A percentile compares a stretch with the other conserved stretches of the same genome.
phyloP scores from a whole-genome alignment of 2,888 invertebrate species.

The Acrocyrtus sp. region DNA sequence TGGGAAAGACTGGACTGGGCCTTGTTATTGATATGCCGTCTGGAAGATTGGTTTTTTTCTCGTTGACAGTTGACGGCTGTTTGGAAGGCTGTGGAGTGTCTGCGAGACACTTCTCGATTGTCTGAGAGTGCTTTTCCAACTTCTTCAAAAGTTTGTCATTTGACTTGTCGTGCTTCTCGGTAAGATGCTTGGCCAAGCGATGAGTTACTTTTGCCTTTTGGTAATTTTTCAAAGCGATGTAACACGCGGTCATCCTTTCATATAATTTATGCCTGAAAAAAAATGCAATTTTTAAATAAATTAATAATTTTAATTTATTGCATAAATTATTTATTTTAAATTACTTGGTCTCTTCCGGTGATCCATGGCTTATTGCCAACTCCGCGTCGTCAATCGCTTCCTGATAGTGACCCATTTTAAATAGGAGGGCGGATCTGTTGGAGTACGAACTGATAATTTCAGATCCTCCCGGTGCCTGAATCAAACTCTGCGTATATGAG shows the following conservation, averaged over 20 bases:
- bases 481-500: conserved; percentile 77
- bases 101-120: conserved; percentile 44
- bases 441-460: conserved; percentile 75
- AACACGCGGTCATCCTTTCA: conserved; percentile 72
- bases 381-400: conserved; percentile 77
- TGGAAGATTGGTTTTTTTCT: conserved; percentile 11
- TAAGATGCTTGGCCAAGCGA: conserved; percentile 73
- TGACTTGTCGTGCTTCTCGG: conserved; percentile 65
- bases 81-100: too few relatives aligned
- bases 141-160: conserved; percentile 58
- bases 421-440: conserved; percentile 75
- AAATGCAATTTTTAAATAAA: conserved; percentile 1
- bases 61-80: not conserved
- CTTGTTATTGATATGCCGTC: conserved; percentile 33
- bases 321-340: not conserved
- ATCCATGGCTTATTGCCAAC: conserved; percentile 73
- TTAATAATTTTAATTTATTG: too few relatives aligned
- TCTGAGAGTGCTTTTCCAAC: conserved; percentile 50
- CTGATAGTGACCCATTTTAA: conserved; percentile 71
- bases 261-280: conserved; percentile 73
- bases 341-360: conserved; percentile 69
- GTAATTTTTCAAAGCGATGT: conserved; percentile 71
- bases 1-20: conserved; percentile 36
- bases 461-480: conserved; percentile 77
- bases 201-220: conserved; percentile 75